Evolutionary conservation across 2,113 vertebrate species (phyloP).

Genomic region (Pantherophis guttatus): DNA sequence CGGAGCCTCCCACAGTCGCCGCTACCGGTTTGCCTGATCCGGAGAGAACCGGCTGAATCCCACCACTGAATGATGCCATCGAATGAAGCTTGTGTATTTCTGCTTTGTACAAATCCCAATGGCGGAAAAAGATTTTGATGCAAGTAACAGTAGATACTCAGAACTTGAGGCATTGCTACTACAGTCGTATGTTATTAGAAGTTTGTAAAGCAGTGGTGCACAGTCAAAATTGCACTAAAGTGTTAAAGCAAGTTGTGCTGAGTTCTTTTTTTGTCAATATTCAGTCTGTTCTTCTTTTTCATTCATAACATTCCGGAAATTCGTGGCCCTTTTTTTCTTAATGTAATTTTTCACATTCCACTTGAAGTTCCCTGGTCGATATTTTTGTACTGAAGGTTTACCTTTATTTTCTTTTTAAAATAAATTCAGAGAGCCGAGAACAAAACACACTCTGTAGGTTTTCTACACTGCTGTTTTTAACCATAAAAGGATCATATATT

Average conservation of each 20-base stretch:
- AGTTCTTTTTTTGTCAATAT: neutral
- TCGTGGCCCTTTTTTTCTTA: fast-evolving
- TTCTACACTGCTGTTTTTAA: neutral
- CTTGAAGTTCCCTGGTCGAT: fast-evolving
- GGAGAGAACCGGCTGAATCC: too few species aligned
- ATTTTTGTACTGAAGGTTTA: fast-evolving
- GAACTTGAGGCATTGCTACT: too few species aligned
- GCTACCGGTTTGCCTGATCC: too few species aligned
- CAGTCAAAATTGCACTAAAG: neutral
- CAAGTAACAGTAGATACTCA: neutral
- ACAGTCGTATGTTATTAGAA: neutral
- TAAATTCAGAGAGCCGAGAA: neutral
- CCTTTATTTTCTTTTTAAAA: neutral
- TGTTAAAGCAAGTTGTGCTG: neutral
- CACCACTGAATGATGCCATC: neutral
- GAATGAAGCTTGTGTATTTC: neutral
- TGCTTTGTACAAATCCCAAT: neutral
- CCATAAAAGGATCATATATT: neutral
- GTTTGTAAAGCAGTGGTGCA: fast-evolving
- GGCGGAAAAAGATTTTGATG: neutral
- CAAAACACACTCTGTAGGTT: neutral
- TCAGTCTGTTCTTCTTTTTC: neutral
- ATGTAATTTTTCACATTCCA: fast-evolving
- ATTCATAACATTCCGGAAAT: neutral
- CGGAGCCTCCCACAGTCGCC: too few species aligned